A percentile compares a stretch with the other conserved stretches of the same genome.
Conservation (phyloP, 2,888 invertebrate genomes). For the Drosophila mimica region DNA sequence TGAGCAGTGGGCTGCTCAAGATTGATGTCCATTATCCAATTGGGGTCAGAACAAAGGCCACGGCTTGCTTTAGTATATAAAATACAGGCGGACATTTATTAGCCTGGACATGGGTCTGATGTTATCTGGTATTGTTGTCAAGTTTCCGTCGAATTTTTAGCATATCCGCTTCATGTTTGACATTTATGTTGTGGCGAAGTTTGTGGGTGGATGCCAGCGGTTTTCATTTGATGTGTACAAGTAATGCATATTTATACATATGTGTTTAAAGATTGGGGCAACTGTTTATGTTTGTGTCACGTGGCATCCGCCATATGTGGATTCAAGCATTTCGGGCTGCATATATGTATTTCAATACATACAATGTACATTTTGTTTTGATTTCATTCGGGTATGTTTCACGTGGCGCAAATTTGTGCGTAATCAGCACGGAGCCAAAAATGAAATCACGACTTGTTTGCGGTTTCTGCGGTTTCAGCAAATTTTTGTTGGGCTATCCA, state of each 20-base stretch:
- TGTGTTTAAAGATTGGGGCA: slow-evolving; percentile 50
- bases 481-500: slow-evolving; percentile 53
- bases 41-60: slow-evolving; percentile 27
- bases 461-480: slow-evolving; percentile 64
- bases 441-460: slow-evolving; percentile 49
- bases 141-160: slow-evolving; percentile 55
- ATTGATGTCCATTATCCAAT: slow-evolving; percentile 24
- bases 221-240: slow-evolving; percentile 43
- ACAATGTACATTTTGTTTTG: slow-evolving; percentile 10
- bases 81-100: neutral
- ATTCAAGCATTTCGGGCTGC: slow-evolving; percentile 30
- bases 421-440: slow-evolving; percentile 61
- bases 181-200: slow-evolving; percentile 47
- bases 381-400: slow-evolving; percentile 17
- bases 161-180: slow-evolving; percentile 67
- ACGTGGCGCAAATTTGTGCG: slow-evolving; percentile 58
- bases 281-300: slow-evolving; percentile 73
- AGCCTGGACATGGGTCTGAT: slow-evolving; percentile 14
- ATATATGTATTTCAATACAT: slow-evolving; percentile 16
- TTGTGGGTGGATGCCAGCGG: slow-evolving; percentile 26
- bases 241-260: slow-evolving; percentile 9
- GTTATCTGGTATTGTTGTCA: slow-evolving; percentile 37
- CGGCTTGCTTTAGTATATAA: neutral
- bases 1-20: slow-evolving; percentile 29
- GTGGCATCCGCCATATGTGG: slow-evolving; percentile 76